phyloP scores from a whole-genome alignment of 2,797 vertebrate species.

The Halcyon chelicuti region DNA sequence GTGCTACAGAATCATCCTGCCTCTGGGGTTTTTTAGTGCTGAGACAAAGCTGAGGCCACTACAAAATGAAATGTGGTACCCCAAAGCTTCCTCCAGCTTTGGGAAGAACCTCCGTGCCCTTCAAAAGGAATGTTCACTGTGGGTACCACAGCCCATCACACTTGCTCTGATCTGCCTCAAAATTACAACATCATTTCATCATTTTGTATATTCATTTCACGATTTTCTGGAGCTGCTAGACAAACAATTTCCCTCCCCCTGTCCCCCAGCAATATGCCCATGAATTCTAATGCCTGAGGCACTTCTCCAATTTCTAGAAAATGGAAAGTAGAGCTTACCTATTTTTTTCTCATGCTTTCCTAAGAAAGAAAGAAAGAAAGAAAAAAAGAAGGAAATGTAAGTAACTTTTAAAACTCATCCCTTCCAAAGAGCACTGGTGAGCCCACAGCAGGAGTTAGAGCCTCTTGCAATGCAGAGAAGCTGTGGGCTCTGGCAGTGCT shows the following conservation, averaged over 20 bases:
- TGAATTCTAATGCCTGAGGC: neutral
- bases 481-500: rapidly evolving
- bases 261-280: no score
- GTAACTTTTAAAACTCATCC: rapidly evolving
- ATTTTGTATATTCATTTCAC: neutral
- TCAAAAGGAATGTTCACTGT: neutral
- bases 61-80: neutral
- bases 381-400: neutral
- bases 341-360: neutral
- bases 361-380: neutral
- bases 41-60: neutral
- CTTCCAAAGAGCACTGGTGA: neutral
- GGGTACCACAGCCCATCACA: rapidly evolving
- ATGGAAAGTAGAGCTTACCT: neutral
- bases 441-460: no score
- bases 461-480: neutral
- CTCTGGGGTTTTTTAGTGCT: neutral
- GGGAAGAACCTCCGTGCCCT: neutral
- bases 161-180: neutral
- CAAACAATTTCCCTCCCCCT: neutral
- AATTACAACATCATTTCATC: neutral
- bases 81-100: neutral
- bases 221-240: neutral
- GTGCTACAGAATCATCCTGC: neutral
- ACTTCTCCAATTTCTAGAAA: neutral